These are phyloP conservation scores for Diplodus sargus DNA, from an alignment of 2,797 vertebrate genomes.

Conservation along the genomic window DNA sequence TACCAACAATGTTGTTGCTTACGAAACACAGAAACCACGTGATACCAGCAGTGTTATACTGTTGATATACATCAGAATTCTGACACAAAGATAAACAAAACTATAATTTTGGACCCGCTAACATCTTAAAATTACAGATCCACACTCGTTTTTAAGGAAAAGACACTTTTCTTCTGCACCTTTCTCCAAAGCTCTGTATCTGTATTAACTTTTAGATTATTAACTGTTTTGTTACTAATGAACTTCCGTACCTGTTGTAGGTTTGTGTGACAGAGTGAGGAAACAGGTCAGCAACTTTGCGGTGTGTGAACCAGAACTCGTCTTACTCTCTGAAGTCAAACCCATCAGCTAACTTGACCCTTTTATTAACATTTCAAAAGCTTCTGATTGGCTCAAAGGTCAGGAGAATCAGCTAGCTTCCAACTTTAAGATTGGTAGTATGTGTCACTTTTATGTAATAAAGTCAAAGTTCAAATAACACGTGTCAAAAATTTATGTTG, in stretches of 20 bases:
- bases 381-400: conserved; percentile 14
- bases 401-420: conserved; percentile 1
- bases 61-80: no score
- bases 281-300: background rate
- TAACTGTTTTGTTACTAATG: background rate
- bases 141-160: no score
- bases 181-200: no score
- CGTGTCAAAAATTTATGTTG: conserved; percentile 35
- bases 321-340: background rate
- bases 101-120: no score
- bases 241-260: background rate
- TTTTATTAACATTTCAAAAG: background rate
- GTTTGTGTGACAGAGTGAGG: background rate
- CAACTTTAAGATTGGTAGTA: background rate
- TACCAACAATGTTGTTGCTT: no score
- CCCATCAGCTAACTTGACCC: background rate
- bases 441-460: background rate
- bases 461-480: conserved; percentile 31
- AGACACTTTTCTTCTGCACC: no score
- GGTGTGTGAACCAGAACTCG: background rate
- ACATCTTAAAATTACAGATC: no score
- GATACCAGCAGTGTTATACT: no score
- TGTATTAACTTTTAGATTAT: background rate
- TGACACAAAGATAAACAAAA: no score
- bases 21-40: no score